Evolutionary conservation across 2,888 invertebrate genomes (phyloP).

Genomic region (Megaustenia siamemsis): DNA sequence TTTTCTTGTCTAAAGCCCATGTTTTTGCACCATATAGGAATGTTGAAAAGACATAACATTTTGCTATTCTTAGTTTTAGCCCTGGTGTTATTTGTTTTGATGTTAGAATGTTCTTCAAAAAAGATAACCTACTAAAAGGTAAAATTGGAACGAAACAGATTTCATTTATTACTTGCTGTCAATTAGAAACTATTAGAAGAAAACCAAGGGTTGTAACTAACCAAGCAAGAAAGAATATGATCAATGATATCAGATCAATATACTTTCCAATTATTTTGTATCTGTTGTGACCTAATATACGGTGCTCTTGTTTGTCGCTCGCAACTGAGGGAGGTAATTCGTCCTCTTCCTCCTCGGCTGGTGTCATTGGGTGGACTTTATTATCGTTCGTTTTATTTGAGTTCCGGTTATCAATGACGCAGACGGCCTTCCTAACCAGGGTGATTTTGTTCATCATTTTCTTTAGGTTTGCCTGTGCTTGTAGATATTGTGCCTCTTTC

Average conservation of each 20-base stretch:
- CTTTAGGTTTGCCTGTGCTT: background rate
- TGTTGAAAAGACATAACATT: too few relatives aligned
- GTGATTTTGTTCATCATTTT: background rate
- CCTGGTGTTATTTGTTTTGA: too few relatives aligned
- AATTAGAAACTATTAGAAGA: background rate
- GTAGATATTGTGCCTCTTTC: background rate
- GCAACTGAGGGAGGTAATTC: background rate
- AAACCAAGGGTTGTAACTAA: conserved; percentile 22
- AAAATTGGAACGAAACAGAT: too few relatives aligned
- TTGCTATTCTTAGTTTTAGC: too few relatives aligned
- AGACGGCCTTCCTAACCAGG: background rate
- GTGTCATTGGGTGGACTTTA: background rate
- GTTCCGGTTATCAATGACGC: background rate
- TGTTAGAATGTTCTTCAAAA: too few relatives aligned
- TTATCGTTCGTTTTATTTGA: background rate
- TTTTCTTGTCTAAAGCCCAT: too few relatives aligned
- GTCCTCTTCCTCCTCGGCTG: background rate
- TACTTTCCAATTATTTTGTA: conserved; percentile 35
- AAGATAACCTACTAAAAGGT: too few relatives aligned
- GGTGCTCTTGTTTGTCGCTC: background rate
- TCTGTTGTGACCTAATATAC: background rate
- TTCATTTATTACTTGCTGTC: background rate
- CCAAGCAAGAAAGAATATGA: conserved; percentile 26
- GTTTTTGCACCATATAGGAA: too few relatives aligned
- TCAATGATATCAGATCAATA: conserved; percentile 33